A percentile compares a stretch with the other conserved stretches of the same genome.
phyloP scores from a whole-genome alignment of 2,113 vertebrate species.

The Sylvia atricapilla region DNA sequence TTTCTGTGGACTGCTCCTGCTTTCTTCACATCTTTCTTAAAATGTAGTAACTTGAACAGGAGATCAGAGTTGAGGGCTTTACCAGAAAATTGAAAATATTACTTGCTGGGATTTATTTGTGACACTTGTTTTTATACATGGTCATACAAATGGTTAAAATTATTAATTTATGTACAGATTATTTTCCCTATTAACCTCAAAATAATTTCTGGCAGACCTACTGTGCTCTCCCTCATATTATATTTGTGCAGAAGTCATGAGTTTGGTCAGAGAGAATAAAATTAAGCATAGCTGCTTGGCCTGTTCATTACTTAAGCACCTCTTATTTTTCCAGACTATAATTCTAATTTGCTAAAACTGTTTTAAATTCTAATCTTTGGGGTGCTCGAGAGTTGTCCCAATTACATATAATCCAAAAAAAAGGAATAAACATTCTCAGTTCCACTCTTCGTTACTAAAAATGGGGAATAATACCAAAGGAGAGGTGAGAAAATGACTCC shows the following conservation, averaged over 20 bases:
- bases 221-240: background rate
- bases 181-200: background rate
- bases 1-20: background rate
- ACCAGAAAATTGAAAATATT: constrained; percentile 13
- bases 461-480: background rate
- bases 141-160: background rate
- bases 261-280: background rate
- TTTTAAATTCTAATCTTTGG: background rate
- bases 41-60: background rate
- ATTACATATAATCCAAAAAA: background rate
- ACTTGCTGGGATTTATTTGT: background rate
- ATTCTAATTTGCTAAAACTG: background rate
- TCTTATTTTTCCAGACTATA: background rate
- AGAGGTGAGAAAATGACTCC: background rate
- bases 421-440: background rate
- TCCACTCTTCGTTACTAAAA: background rate
- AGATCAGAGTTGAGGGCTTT: background rate
- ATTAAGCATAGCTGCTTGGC: background rate
- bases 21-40: constrained; percentile 12
- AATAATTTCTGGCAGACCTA: background rate
- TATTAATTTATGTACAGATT: background rate
- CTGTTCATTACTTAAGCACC: background rate
- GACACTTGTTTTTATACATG: background rate
- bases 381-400: accelerated
- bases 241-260: background rate